Evolutionary conservation across 2,888 invertebrate genomes (phyloP).

Genomic region (Chaitophorus viminalis): DNA sequence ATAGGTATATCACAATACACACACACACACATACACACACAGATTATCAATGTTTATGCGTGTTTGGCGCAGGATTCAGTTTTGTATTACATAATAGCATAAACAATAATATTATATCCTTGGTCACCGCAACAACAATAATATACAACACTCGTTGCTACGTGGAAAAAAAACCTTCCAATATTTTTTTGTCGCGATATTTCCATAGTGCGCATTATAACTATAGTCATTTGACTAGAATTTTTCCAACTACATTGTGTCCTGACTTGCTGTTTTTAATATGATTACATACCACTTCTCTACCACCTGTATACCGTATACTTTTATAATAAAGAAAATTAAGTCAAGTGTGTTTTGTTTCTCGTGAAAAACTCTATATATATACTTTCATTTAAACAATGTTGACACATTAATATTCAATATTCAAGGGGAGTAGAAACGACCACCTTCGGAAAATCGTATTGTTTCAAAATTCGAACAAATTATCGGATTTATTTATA

Average conservation of each 20-base stretch:
- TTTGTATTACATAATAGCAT: too few relatives aligned
- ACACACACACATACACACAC: too few relatives aligned
- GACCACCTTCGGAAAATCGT: background rate
- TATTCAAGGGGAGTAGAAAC: background rate
- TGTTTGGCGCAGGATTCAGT: background rate
- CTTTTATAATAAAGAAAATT: background rate
- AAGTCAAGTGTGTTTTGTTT: background rate
- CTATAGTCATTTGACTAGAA: too few relatives aligned
- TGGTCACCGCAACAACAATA: too few relatives aligned
- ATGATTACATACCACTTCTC: background rate
- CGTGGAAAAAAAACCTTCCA: too few relatives aligned
- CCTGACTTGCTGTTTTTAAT: background rate
- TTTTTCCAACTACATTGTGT: too few relatives aligned
- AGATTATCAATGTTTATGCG: background rate
- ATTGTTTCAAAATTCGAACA: slow-evolving; percentile 35
- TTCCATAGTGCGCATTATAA: too few relatives aligned
- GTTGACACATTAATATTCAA: slow-evolving; percentile 39
- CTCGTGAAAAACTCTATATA: background rate
- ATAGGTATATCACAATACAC: background rate
- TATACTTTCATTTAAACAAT: background rate
- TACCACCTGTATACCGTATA: background rate
- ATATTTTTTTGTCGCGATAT: too few relatives aligned
- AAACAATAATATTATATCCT: too few relatives aligned
- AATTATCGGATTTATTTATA: background rate
- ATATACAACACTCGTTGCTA: too few relatives aligned